Base-by-base conservation (phyloP, 2,797 vertebrate species). In the Oreochromis grahami region DNA sequence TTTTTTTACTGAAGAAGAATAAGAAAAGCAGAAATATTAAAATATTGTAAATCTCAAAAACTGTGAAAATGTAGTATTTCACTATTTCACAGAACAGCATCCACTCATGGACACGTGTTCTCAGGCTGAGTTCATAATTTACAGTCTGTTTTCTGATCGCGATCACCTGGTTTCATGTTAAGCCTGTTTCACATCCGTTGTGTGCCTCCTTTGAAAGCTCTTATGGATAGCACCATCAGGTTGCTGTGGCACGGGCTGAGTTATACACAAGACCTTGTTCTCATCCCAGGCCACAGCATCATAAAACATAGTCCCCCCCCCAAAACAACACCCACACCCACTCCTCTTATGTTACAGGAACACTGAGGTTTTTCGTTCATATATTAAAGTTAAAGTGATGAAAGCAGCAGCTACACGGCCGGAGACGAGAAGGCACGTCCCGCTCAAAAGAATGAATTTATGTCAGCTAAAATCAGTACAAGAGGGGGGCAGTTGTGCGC, bases 331-430 rank as follows among this genome's bases (percentile, higher is more conserved):
- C 55, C 58, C 36, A n/a, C 81, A 58, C 10, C 51, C 81, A 76
- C 56, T 78, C 79, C 83, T 78, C 65, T 78, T 76, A 43, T 53
- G 87, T 87, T 86, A 87, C 90, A 90, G 82, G 91, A 92, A 92
- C 81, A 63, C 53, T 80, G 58, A 82, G 86, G 79, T 90, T 92
- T 89, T 89, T 86, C 91, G 76, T 90, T 93, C 89, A 90, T 94
- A 94, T 94, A 94, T 96, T 87, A 94, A 89, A 93, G 92, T 84
- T 80, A 89, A 91, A 94, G 90, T 94, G 95, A 83, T 91, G 94
- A 95, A 92, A 95, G 90, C 89, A 76, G 80, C 82, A 68, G 80
- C 86, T 79, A 74, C 84, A 77, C 43, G 84, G 76, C 77, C 83
- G 79, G 85, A 92, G 89, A 91, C 34, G 55, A 84, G 82, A 85